Evolutionary conservation across 2,888 invertebrate species (phyloP).

Genomic region (Agonopterix alstromeriana): DNA sequence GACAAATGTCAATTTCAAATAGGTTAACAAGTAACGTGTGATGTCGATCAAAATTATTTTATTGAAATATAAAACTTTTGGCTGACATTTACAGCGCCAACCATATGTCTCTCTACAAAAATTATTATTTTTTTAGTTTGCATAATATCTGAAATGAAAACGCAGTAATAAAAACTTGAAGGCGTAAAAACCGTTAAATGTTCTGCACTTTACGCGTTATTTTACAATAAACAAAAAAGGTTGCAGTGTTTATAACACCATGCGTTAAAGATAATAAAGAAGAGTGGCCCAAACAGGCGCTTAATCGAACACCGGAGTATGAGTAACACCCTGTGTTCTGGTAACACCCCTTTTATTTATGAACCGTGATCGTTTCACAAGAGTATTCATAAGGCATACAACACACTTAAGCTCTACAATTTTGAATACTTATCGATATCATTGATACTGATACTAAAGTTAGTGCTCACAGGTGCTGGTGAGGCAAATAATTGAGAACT

Average conservation of each 20-base stretch:
- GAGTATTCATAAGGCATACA: constrained; percentile 11
- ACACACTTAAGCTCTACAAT: constrained; percentile 9
- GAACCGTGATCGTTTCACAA: constrained; percentile 14
- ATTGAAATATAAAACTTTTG: neutral
- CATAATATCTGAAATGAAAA: neutral
- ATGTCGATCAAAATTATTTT: constrained; percentile 12
- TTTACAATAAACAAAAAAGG: constrained; percentile 14
- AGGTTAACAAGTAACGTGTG: neutral
- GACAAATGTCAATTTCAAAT: constrained; percentile 40
- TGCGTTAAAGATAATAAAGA: constrained; percentile 24
- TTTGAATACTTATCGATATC: constrained; percentile 7
- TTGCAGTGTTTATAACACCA: constrained; percentile 18
- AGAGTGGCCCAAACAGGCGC: constrained; percentile 19
- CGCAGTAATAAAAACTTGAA: neutral
- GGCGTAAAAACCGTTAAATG: constrained; percentile 13
- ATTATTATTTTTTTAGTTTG: neutral
- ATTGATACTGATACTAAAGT: neutral
- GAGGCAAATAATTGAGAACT: constrained; percentile 30
- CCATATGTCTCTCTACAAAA: neutral
- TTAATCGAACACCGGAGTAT: constrained; percentile 27
- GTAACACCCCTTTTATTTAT: constrained; percentile 34
- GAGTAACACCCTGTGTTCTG: constrained; percentile 15
- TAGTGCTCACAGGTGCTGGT: constrained; percentile 1
- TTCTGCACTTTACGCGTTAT: constrained; percentile 6
- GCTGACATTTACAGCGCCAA: too few relatives aligned